Evolutionary conservation across 1,140 invertebrate genomes (phyloP), one percentile per base, ranked within the genome.

Genomic region (Musca domestica): DNA sequence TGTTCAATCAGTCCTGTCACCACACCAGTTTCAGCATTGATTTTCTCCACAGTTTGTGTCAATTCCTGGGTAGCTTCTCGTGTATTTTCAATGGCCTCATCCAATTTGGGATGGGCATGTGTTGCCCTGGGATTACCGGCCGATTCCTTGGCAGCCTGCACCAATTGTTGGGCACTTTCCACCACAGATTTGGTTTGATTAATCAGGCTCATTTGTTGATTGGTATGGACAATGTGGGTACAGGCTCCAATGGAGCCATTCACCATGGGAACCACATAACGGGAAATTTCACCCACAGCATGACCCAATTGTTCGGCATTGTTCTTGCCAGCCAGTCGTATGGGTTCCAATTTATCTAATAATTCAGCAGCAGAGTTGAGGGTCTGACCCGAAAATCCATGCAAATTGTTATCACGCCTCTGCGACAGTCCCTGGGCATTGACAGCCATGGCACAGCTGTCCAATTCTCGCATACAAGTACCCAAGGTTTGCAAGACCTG

Each of bases 251-350:
- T 90, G 1, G 92, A 89, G 25, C 90, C 90, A 7, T 87, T 84
- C 5, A 95, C 90, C 64, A 98, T 84, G 1, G 95, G 92, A 67
- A 96, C 93, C 73, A 94, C 90, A 74, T 93, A 95, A 41, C 80
- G 75, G 0, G 80, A 81, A 30, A 98, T 87, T 76, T 95, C 92
- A 25, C 88, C 89, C 0, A 96, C 92, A 23, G 89, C 85, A 78
- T 98, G 94, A 0, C 95, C 96, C 30, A 99, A 87, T 74, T 95
- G 92, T 84, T 98, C 95, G 0, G 96, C 93, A 84, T 98, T 94
- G 65, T 88, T 89, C 79, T 93, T 95, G 9, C 93, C 95, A 25
- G 95, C 92, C 20, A 86, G 83, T 6, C 92, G 84, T 22, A 98
- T 84, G 9, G 90, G 89, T 72, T 96, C 94, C 64, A 98, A 84